Percentiles rank a stretch among this genome's conserved stretches.
Evolutionary conservation across 2,888 invertebrate genomes (phyloP).

Genomic region (Synanthedon myopaeformis): DNA sequence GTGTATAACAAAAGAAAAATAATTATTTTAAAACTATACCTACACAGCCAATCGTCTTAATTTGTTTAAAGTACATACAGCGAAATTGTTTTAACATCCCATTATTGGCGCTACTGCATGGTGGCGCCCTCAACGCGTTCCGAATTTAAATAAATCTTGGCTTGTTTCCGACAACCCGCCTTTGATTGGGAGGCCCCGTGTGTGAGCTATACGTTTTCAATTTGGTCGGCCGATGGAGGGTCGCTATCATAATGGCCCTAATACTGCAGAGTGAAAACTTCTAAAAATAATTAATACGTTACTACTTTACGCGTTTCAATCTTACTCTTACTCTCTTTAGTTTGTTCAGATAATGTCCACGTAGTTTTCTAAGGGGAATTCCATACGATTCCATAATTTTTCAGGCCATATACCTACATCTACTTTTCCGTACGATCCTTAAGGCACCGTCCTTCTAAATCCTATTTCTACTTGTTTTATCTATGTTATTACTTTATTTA

Average conservation of each 20-base stretch:
- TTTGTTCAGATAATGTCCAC: no score
- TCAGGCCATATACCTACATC: no score
- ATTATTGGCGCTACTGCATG: not conserved
- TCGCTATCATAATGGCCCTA: not conserved
- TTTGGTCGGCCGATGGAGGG: constrained; percentile 29
- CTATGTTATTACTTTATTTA: no score
- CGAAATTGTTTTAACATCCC: constrained; percentile 3
- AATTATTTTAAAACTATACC: constrained; percentile 1
- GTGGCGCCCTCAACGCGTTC: constrained; percentile 12
- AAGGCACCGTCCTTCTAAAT: no score
- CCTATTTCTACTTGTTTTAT: no score
- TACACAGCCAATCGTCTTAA: not conserved
- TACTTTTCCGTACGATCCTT: no score
- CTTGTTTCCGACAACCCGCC: constrained; percentile 22
- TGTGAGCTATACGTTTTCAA: constrained; percentile 36
- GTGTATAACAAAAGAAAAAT: not conserved
- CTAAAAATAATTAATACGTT: no score
- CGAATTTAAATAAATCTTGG: constrained; percentile 35
- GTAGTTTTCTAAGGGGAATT: no score
- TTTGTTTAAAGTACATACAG: constrained; percentile 4
- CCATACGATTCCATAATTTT: no score
- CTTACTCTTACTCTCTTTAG: no score
- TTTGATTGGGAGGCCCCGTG: constrained; percentile 17
- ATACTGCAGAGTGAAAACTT: no score
- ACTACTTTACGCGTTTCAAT: no score